Conservation (phyloP, 2,888 invertebrate species). For the Chorisops tibialis region DNA sequence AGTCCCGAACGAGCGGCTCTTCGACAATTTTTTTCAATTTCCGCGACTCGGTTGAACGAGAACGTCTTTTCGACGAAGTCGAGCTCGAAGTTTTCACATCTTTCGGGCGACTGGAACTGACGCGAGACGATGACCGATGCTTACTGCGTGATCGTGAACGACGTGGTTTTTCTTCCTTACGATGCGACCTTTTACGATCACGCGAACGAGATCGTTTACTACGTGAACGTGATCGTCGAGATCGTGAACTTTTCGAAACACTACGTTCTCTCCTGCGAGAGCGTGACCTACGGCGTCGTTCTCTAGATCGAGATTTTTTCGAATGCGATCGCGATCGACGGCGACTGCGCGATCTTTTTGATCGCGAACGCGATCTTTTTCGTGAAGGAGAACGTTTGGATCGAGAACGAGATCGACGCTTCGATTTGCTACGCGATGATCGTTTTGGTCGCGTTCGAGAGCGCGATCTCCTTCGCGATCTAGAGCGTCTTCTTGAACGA, state of each 20-base stretch:
- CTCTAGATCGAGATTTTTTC: constrained; percentile 45
- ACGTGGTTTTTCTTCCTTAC: constrained; percentile 53
- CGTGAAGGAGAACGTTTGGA: constrained; percentile 42
- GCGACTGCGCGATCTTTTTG: constrained; percentile 53
- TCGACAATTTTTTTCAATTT: constrained; percentile 40
- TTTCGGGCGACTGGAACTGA: constrained; percentile 45
- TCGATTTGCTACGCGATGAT: constrained; percentile 46
- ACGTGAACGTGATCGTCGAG: constrained; percentile 41
- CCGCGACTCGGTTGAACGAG: constrained; percentile 48
- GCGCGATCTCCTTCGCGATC: constrained; percentile 59
- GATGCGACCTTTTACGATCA: constrained; percentile 60
- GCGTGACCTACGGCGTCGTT: constrained; percentile 45
- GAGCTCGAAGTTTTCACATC: constrained; percentile 42
- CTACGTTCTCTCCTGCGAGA: constrained; percentile 44
- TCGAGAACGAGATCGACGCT: constrained; percentile 56
- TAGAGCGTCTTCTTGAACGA: constrained; percentile 59
- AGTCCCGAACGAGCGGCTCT: constrained; percentile 45
- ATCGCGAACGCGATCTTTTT: constrained; percentile 55
- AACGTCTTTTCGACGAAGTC: constrained; percentile 42
- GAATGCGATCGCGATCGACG: constrained; percentile 59
- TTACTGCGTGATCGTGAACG: constrained; percentile 50
- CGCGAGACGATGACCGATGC: constrained; percentile 51
- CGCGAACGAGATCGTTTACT: constrained; percentile 55
- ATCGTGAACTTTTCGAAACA: constrained; percentile 41
- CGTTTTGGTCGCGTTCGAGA: constrained; percentile 65